Evolutionary conservation across 2,113 vertebrate genomes (phyloP), one percentile per base, ranked within the genome.

Genomic region (Melanerpes aurifrons): DNA sequence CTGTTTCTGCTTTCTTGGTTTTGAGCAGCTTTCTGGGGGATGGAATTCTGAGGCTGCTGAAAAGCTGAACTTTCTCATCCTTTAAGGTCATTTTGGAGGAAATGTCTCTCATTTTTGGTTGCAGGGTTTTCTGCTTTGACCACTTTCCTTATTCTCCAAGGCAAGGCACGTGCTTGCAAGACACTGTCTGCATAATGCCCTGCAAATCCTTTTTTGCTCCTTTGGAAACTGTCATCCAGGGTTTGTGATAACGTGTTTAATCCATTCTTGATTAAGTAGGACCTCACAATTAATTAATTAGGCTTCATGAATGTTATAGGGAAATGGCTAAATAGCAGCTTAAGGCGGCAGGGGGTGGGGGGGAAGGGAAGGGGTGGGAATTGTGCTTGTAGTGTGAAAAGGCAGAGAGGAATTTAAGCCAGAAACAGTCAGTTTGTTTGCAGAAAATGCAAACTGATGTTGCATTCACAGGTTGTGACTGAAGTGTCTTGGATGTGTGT

Each of bases 51-150:
- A 31, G 82, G 71, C 91, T 90, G 86, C 68, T 0, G 9, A 94
- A 79, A 69, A 67, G 63, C 81, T 97, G 96, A 97, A 96, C 96
- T 97, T 96, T 97, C 96, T 96, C 96, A 97, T 94, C 93, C 89
- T 67, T 92, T 74, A 63, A 87, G 95, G 95, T 91, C 84, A 71
- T 72, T 80, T 28, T 87, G 92, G 83, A 97, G 97, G 96, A 97
- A 97, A 96, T 97, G 93, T 93, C 94, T 96, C 71, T 97, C 94
- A 94, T 86, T 91, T 74, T 90, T 95, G 50, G 45, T 87, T 57
- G 88, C 66, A 61, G 48, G 75, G 57, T 82, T 92, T 94, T 64
- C 58, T 74, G 47, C 35, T 90, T 88, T 71, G 50, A 83, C 70
- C 61, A 87, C 67, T 93, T 81, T 59, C 54, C 76, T 72, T 84